Evolutionary conservation across 2,113 vertebrate species (phyloP), one percentile per base, ranked within the genome.

Genomic region (Rhabdomys dilectus): DNA sequence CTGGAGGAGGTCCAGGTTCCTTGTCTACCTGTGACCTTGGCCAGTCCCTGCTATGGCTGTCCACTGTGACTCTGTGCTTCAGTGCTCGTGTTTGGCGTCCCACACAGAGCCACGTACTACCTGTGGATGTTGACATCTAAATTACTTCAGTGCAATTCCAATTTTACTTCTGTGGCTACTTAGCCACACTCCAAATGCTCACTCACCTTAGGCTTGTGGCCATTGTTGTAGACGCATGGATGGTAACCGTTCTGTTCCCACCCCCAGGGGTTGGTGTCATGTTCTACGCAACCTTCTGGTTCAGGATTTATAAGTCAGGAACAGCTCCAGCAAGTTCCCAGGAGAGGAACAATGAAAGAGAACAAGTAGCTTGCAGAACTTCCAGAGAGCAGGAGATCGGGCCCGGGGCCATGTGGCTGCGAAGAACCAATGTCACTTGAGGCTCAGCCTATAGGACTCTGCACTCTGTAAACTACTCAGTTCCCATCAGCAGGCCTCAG

Each of bases 101-200:
- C 34, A 0, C 0, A 9, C 2, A 1, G 39, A 0, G 42, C 24
- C 56, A 7, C 21, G 6, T 29, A 22, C 66, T 51, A 12, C 5
- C 45, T 45, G 15, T 31, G 22, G 22, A 36, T 45, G 7, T 10
- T 53, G 19, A 62, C 29, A 36, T 42, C n/a, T 81, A 80, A 82
- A 62, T 51, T 31, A 60, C 76, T 39, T 22, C 11, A 62, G 53
- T 31, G 26, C 42, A 48, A 51, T 39, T 24, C 11, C n/a, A 26
- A 17, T 16, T 42, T 34, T 24, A 62, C 26, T 34, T 2, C 16
- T 3, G 7, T 5, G 78, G 34, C 48, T 68, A 48, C 75, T 36
- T 0, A 21, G 31, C n/a, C 70, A 48, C 56, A 19, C 66, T 39
- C 42, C 22, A 39, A 34, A 56, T 3, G 56, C 17, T 31, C 3